These are phyloP conservation scores for Gopherus flavomarginatus DNA, from an alignment of 2,113 vertebrate genomes.

Conservation along the genomic window DNA sequence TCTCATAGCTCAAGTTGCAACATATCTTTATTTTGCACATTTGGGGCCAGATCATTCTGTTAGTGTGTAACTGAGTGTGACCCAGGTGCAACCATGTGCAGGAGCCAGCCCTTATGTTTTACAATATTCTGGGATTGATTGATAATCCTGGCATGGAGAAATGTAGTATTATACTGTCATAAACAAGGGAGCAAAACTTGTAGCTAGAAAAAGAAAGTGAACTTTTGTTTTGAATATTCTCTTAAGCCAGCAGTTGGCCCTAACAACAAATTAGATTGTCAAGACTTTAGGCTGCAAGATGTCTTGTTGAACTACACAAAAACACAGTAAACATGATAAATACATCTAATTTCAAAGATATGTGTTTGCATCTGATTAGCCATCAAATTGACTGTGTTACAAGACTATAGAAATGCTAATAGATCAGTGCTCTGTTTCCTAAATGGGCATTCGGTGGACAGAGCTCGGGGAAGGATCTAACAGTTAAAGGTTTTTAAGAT, in stretches of 20 bases:
- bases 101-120: background rate
- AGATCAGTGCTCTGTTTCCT: fast-evolving
- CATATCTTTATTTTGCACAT: background rate
- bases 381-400: background rate
- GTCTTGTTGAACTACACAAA: background rate
- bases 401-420: background rate
- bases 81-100: background rate
- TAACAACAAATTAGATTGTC: background rate
- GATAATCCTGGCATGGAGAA: background rate
- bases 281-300: background rate
- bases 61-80: background rate
- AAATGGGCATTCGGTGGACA: background rate
- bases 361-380: background rate
- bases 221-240: fast-evolving
- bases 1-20: background rate
- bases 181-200: background rate
- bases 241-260: background rate
- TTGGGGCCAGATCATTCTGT: background rate
- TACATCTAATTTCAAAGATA: background rate
- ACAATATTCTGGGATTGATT: background rate
- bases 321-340: fast-evolving
- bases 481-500: background rate
- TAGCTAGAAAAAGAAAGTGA: background rate
- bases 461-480: background rate
- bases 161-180: background rate